A percentile compares a stretch with the other conserved stretches of the same genome.
phyloP scores from a whole-genome alignment of 2,797 vertebrate genomes.

The Peromyscus eremicus region DNA sequence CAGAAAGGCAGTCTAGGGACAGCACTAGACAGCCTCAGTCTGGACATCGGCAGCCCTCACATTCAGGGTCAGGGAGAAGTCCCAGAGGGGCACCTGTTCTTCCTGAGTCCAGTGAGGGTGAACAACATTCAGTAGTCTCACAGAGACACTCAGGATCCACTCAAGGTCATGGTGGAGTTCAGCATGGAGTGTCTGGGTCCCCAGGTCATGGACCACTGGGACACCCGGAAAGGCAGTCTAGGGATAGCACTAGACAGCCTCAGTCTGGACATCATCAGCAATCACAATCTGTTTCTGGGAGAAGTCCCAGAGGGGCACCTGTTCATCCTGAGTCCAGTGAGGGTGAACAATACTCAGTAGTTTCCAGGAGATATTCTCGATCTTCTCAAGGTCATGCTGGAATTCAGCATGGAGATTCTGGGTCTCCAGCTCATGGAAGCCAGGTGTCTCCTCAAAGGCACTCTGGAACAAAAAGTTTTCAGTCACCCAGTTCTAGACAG shows the following conservation, averaged over 20 bases:
- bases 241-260: fast-evolving
- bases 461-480: not conserved
- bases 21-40: fast-evolving
- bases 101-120: not conserved
- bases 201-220: fast-evolving
- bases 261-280: fast-evolving
- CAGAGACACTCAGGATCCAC: fast-evolving
- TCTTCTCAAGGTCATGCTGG: fast-evolving
- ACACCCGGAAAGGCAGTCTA: not conserved
- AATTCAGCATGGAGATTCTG: not conserved
- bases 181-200: fast-evolving
- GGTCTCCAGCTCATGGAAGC: fast-evolving
- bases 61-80: fast-evolving
- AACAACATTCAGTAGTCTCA: fast-evolving
- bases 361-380: fast-evolving
- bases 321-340: not conserved
- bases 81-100: fast-evolving
- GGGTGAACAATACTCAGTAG: fast-evolving
- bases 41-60: fast-evolving
- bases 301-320: fast-evolving
- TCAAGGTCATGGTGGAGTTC: fast-evolving
- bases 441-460: fast-evolving
- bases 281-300: fast-evolving
- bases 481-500: fast-evolving
- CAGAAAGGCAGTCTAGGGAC: not conserved